Base-by-base conservation (phyloP, 2,888 invertebrate genomes). In the Spialia ferax region DNA sequence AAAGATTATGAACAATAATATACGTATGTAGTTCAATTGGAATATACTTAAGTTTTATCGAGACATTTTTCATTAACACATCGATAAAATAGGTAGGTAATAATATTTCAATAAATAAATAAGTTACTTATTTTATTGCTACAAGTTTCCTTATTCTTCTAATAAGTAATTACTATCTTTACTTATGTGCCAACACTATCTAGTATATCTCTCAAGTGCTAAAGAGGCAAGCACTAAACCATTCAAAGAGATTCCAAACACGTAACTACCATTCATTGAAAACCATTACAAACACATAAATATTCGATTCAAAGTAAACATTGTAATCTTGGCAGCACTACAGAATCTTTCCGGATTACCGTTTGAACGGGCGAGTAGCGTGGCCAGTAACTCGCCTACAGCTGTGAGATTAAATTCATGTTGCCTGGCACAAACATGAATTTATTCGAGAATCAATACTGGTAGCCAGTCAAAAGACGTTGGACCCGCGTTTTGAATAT, bases 361-460 rank as follows among this genome's bases (percentile, higher is more conserved):
- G 66, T 69, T 72, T 68, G 66, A 57, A 63, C 69, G 61, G 64
- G 62, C 56, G 6, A 67, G 67, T 64, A 64, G 68, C 68, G 69
- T 70, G 64, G 57, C 63, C 68, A 71, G 69, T 73, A 72, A 71
- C 69, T 68, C 73, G 72, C 71, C 69, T 68, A 66, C 63, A 63
- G 69, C 60, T 70, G 60, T 65, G 68, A 73, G 22, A 78, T 78
- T 75, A 77, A 77, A 76, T 75, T 77, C 77, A 79, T 79, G 77
- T 79, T 75, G 76, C 77, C 74, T 72, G 68, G 67, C 72, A 77
- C 70, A 72, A 80, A 82, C 82, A 79, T 77, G 79, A 77, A 83
- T 84, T 85, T 84, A 84, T 82, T 78, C 76, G 76, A 80, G 76
- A 77, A 78, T 79, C 80, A 77, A 75, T 75, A 62, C 72, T 79